phyloP scores from a whole-genome alignment of 2,797 vertebrate species.

The Chiloscyllium punctatum region DNA sequence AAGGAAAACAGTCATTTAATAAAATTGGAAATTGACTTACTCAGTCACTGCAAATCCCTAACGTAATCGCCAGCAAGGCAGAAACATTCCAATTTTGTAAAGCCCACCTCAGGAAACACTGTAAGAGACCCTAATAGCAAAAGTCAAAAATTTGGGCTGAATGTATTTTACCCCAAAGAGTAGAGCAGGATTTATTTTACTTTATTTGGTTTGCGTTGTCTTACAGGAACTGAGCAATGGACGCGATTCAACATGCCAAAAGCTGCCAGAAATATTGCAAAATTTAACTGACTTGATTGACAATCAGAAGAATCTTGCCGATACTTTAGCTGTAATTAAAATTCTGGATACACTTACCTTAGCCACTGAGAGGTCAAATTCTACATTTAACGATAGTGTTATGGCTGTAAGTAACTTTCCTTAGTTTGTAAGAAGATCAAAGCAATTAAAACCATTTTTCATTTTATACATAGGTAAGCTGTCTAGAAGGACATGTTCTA shows the following conservation, averaged over 20 bases:
- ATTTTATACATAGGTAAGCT: background rate
- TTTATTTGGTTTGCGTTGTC: background rate
- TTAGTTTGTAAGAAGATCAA: background rate
- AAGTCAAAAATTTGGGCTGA: background rate
- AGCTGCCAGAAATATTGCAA: constrained; percentile 37
- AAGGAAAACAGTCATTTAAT: background rate
- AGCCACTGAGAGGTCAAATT: background rate
- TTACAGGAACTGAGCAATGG: constrained; percentile 39
- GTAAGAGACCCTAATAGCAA: background rate
- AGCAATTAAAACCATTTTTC: background rate
- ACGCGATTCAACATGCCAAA: constrained; percentile 8
- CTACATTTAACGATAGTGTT: constrained; percentile 25
- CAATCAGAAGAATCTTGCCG: background rate
- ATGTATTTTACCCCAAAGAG: background rate
- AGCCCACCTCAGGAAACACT: background rate
- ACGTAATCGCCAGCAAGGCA: background rate
- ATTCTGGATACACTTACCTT: constrained; percentile 38
- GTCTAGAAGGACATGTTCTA: background rate
- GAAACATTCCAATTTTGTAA: background rate
- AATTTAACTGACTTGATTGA: background rate
- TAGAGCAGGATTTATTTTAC: background rate
- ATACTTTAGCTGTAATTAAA: background rate
- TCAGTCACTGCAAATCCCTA: background rate
- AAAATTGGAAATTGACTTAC: background rate
- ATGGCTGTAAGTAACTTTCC: constrained; percentile 40